phyloP scores from a whole-genome alignment of 2,113 vertebrate genomes.

The Entelurus aequoreus region DNA sequence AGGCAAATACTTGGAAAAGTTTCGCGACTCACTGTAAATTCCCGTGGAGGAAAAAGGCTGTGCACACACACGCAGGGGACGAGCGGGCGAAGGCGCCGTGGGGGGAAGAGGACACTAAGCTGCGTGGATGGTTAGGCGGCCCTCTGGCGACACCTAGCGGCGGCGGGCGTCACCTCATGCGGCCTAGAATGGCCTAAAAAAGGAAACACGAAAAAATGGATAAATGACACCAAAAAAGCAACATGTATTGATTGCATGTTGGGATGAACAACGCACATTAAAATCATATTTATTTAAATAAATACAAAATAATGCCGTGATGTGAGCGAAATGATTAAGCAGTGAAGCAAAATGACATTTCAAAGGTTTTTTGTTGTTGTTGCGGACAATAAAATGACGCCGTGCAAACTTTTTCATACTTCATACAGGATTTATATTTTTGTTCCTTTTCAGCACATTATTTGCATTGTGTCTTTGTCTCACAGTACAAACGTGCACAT shows the following conservation, averaged over 20 bases:
- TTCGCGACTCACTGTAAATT: conserved; percentile 77
- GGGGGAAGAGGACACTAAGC: conserved; percentile 4
- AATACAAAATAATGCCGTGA: background rate
- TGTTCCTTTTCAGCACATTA: too few relatives aligned
- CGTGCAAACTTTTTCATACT: too few relatives aligned
- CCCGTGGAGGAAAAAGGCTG: conserved; percentile 19
- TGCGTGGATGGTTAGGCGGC: conserved; percentile 68
- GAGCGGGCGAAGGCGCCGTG: background rate
- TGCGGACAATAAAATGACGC: too few relatives aligned
- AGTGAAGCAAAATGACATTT: background rate
- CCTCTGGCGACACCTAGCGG: conserved; percentile 94
- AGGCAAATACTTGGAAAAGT: conserved; percentile 82
- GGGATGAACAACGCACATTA: background rate
- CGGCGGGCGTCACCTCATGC: background rate
- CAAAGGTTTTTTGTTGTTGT: too few relatives aligned
- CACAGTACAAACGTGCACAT: too few relatives aligned
- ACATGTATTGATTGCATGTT: background rate
- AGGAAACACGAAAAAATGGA: background rate
- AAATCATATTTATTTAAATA: background rate
- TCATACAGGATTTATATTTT: too few relatives aligned
- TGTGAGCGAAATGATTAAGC: background rate
- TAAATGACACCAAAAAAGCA: background rate
- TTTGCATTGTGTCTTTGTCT: too few relatives aligned
- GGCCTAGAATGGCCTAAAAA: background rate
- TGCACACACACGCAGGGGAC: background rate